Evolutionary conservation across 2,113 vertebrate species (phyloP).

Genomic region (Phalacrocorax aristotelis): DNA sequence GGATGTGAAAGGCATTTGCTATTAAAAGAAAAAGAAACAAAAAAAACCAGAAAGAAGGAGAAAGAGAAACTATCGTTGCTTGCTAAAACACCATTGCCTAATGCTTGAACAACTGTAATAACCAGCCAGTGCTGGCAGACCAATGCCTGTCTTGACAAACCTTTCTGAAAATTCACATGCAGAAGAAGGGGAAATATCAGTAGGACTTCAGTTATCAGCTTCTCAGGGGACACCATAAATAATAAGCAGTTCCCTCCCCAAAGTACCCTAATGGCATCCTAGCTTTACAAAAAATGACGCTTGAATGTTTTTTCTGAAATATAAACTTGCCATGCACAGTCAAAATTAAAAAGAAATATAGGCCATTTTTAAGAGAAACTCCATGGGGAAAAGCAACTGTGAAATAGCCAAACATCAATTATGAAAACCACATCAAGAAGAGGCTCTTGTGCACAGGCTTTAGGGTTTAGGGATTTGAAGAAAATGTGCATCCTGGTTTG

Average conservation of each 20-base stretch:
- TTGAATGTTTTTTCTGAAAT: slow-evolving; percentile 18
- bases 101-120: neutral
- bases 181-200: neutral
- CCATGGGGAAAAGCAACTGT: slow-evolving; percentile 10
- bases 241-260: neutral
- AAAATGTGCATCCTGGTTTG: slow-evolving; percentile 28
- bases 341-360: slow-evolving; percentile 51
- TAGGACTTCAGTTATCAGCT: neutral
- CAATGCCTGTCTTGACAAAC: neutral
- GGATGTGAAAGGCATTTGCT: neutral
- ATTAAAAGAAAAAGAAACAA: neutral
- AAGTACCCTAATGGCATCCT: neutral
- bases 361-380: slow-evolving; percentile 47
- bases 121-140: neutral
- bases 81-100: neutral
- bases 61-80: neutral
- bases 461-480: slow-evolving; percentile 32
- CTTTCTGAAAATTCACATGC: neutral
- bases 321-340: neutral
- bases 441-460: neutral
- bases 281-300: slow-evolving; percentile 2
- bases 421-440: slow-evolving; percentile 44
- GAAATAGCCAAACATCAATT: slow-evolving; percentile 50
- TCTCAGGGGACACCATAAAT: slow-evolving; percentile 5
- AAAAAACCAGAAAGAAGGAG: neutral